Evolutionary conservation across 2,113 vertebrate species (phyloP), one percentile per base, ranked within the genome.

Genomic region (Potamarius usumacintae): DNA sequence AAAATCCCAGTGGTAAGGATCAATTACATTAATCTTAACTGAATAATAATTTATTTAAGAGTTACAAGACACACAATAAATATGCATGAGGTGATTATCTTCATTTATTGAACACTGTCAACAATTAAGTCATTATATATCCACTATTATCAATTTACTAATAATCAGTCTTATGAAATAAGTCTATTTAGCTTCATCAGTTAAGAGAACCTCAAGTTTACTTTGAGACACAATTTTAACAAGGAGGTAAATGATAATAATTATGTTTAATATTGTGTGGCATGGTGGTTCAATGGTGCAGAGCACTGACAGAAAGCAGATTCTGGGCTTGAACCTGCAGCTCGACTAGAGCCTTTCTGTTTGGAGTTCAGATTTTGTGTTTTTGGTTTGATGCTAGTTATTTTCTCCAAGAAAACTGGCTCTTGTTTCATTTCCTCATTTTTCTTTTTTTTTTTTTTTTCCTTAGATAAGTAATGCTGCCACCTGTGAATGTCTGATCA

Each of bases 401-500:
- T 42, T 42, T 42, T 42, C 42, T 42, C 42, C 42, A 42, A 42
- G 42, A 42, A 42, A 42, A 42, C 42, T 42, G 2, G 11, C 9
- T 25, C 20, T 12, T 63, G 22, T 63, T 63, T 8, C 4, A 10
- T 34, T 82, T 22, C 10, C 9, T 55, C 67, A 18, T 65, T 50
- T 65, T 58, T n/a, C 89, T 2, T 42, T 42, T 42, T 42, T 30
- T 30, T 30, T 30, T 30, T 42, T 42, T 4, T 9, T 74, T 27
- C 79, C 74, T 57, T 71, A 95, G 94, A 93, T 95, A 88, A 95
- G 94, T 88, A 92, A 94, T 74, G 93, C 93, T 85, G 93, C 94
- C 25, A 93, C 94, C 7, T 95, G 94, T 89, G 94, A 94, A 84
- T 95, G 95, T 88, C 89, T 95, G 72, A 95, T 93, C 84, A 91